phyloP scores from a whole-genome alignment of 2,888 invertebrate species.

The Cordilura impudica region DNA sequence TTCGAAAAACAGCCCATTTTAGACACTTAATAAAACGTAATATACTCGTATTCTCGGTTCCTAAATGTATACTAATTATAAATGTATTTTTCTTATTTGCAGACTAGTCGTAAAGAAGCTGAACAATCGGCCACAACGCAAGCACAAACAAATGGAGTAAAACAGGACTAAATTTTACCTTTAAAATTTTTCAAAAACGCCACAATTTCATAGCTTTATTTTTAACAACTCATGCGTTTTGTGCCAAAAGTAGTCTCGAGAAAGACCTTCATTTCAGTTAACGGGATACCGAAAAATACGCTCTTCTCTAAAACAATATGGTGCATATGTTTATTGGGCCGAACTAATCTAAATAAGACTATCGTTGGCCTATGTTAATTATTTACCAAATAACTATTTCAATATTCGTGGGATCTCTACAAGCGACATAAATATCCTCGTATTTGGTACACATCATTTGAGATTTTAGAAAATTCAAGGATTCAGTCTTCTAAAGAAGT shows the following conservation, averaged over 20 bases:
- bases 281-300: not conserved
- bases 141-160: constrained; percentile 82
- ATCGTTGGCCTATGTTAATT: too few species aligned
- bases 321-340: too few species aligned
- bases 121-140: constrained; percentile 78
- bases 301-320: not conserved
- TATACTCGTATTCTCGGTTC: too few species aligned
- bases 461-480: not conserved
- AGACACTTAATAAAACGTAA: too few species aligned
- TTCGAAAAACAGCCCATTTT: too few species aligned
- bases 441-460: not conserved
- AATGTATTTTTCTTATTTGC: constrained; percentile 73
- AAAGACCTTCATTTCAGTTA: not conserved
- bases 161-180: constrained; percentile 79
- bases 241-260: not conserved
- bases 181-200: not conserved
- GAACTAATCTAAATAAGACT: too few species aligned
- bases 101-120: constrained; percentile 81
- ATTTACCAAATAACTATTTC: too few species aligned
- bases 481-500: not conserved
- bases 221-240: not conserved
- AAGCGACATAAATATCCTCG: not conserved
- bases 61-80: too few species aligned
- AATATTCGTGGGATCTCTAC: too few species aligned
- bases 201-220: not conserved